phyloP scores from a whole-genome alignment of 2,888 invertebrate genomes.

The Lithophane leautieri region DNA sequence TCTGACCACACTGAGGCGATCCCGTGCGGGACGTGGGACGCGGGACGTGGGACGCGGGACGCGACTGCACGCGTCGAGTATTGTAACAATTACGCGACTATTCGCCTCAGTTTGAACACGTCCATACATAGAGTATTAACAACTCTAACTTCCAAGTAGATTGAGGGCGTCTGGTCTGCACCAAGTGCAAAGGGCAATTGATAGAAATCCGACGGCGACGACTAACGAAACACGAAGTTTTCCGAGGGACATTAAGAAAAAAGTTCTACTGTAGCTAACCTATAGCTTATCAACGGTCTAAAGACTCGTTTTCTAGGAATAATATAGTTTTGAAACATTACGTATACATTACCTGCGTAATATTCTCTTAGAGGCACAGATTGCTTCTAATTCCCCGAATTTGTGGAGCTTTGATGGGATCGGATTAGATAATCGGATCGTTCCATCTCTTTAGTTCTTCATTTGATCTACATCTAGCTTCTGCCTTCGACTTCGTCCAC shows the following conservation, averaged over 20 bases:
- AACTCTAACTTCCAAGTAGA: no score
- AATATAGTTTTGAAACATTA: neutral
- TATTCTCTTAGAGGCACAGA: neutral
- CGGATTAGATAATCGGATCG: neutral
- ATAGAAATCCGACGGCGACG: no score
- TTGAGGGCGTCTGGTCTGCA: no score
- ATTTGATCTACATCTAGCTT: neutral
- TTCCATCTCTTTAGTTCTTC: neutral
- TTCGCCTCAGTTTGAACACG: neutral
- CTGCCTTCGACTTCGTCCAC: no score
- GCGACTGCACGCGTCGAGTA: neutral
- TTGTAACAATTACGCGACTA: neutral
- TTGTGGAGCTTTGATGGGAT: neutral
- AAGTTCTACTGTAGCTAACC: neutral
- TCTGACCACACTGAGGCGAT: no score
- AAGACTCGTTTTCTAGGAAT: neutral
- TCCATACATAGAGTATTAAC: neutral
- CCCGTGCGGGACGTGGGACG: no score
- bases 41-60: fast-evolving
- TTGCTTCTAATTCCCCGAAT: neutral
- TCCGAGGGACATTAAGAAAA: no score
- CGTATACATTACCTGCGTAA: neutral
- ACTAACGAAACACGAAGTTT: no score
- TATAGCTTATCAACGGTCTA: neutral
- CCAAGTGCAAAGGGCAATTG: no score